Evolutionary conservation across 1,140 invertebrate species (phyloP).

Genomic region (Zaprionus taronus): DNA sequence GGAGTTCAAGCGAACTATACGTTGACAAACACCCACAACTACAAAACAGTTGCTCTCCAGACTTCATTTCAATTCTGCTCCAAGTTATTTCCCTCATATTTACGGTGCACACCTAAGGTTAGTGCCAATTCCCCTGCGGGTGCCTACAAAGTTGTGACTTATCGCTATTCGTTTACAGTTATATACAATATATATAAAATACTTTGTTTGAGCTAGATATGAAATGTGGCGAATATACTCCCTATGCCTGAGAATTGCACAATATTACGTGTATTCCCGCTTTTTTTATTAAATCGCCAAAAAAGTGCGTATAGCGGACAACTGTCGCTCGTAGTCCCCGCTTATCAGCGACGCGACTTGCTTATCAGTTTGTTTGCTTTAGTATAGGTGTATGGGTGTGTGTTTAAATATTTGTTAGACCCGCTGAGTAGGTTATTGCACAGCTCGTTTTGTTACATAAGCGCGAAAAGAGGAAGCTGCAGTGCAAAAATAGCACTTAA

Average conservation of each 20-base stretch:
- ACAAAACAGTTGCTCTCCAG: neutral
- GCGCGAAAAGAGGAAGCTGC: conserved; percentile 59
- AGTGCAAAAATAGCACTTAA: conserved; percentile 11
- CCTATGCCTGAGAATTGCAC: neutral
- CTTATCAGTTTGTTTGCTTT: conserved; percentile 71
- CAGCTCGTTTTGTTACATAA: conserved; percentile 68
- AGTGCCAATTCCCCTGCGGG: neutral
- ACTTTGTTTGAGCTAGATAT: conserved; percentile 1
- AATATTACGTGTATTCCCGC: conserved; percentile 17
- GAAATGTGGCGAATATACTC: neutral
- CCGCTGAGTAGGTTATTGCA: conserved; percentile 29
- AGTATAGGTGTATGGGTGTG: conserved; percentile 25
- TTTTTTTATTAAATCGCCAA: conserved; percentile 32
- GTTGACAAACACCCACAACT: neutral
- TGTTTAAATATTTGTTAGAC: conserved; percentile 30
- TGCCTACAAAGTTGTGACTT: conserved; percentile 33
- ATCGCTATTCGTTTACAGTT: conserved; percentile 40
- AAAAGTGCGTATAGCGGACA: conserved; percentile 62
- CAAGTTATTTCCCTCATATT: neutral
- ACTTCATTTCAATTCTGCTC: neutral
- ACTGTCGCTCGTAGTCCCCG: neutral
- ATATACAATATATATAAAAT: neutral
- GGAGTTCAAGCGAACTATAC: neutral
- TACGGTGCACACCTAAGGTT: neutral
- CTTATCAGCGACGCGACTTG: conserved; percentile 56